phyloP scores from a whole-genome alignment of 2,113 vertebrate species.

The Leucopternis melanops region DNA sequence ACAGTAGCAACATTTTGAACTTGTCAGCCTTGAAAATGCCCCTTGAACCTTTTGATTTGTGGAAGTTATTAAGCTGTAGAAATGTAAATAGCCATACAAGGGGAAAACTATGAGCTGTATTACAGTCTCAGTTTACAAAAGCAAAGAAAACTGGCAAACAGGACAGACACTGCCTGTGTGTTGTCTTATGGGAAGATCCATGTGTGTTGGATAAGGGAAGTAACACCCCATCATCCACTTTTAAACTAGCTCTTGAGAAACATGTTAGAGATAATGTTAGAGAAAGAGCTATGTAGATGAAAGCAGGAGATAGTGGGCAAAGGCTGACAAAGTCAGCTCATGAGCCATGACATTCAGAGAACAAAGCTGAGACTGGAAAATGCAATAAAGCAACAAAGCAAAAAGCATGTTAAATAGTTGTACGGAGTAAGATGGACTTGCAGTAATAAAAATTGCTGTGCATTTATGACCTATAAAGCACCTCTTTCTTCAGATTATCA shows the following conservation, averaged over 20 bases:
- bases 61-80: not conserved
- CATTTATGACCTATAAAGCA: not conserved
- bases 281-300: not conserved
- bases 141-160: not conserved
- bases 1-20: not conserved
- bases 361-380: not conserved
- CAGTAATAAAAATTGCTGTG: not conserved
- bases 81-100: not conserved
- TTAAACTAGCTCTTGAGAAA: not conserved
- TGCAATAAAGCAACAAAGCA: not conserved
- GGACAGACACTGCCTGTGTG: not conserved
- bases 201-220: not conserved
- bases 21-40: not conserved
- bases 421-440: not conserved
- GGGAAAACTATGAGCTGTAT: not conserved
- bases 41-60: not conserved
- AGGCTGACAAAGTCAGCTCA: not conserved
- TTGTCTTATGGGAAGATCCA: not conserved
- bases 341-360: not conserved
- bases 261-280: not conserved
- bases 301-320: not conserved
- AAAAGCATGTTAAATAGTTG: not conserved
- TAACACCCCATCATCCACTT: not conserved
- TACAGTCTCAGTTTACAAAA: not conserved
- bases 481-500: not conserved